phyloP scores from a whole-genome alignment of 2,888 invertebrate species.

The Mythimna albipuncta region DNA sequence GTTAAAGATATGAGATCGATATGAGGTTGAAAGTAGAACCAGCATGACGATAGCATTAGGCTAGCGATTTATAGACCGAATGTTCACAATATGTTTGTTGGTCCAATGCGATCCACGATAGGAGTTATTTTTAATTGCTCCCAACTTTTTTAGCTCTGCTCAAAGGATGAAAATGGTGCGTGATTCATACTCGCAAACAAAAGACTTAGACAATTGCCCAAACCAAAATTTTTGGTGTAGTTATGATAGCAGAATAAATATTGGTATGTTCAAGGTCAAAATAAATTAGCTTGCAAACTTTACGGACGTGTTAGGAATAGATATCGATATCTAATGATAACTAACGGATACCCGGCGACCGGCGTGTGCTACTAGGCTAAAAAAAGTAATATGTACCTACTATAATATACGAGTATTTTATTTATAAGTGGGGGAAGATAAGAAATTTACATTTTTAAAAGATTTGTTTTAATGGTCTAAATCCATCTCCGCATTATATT shows the following conservation, averaged over 20 bases:
- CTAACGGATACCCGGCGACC: no score
- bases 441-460: no score
- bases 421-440: no score
- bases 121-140: not conserved
- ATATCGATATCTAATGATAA: no score
- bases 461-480: no score
- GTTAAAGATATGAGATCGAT: not conserved
- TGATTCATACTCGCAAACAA: constrained; percentile 7
- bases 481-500: no score
- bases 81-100: not conserved
- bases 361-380: no score
- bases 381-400: no score
- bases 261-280: not conserved
- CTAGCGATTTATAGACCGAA: constrained; percentile 15
- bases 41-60: constrained; percentile 2
- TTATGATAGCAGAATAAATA: not conserved
- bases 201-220: not conserved
- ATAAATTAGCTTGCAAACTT: not conserved
- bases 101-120: not conserved
- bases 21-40: not conserved
- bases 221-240: not conserved
- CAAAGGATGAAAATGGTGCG: constrained; percentile 9
- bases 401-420: no score
- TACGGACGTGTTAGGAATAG: not conserved
- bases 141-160: not conserved